Conservation (phyloP, 2,888 invertebrate genomes). For the Protodeltote pygarga region DNA sequence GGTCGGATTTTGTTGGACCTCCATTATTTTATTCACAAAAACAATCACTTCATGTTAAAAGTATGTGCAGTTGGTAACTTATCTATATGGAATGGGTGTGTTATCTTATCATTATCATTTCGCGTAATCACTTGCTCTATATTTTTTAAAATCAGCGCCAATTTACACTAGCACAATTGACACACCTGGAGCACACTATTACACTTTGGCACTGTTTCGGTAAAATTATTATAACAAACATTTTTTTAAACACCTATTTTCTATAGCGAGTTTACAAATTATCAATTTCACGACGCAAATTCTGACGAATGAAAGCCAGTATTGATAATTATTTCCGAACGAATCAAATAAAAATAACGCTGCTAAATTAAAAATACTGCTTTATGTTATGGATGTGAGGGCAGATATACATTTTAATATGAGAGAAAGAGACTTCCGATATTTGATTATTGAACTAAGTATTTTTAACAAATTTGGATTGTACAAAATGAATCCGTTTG, state of each 20-base stretch:
- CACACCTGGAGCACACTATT: constrained; percentile 13
- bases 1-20: constrained; percentile 58
- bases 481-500: constrained; percentile 69
- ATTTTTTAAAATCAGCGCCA: constrained; percentile 79
- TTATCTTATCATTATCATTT: constrained; percentile 83
- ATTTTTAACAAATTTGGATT: constrained; percentile 46
- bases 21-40: constrained; percentile 71
- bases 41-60: constrained; percentile 76
- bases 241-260: constrained; percentile 1
- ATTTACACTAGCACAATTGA: constrained; percentile 19
- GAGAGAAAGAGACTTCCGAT: constrained; percentile 39
- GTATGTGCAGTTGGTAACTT: constrained; percentile 65
- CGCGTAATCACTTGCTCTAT: constrained; percentile 77
- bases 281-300: not conserved
- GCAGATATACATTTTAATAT: not conserved
- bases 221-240: not conserved
- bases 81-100: constrained; percentile 73
- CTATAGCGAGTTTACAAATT: not conserved
- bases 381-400: constrained; percentile 20
- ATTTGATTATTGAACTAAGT: constrained; percentile 32
- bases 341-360: constrained; percentile 42
- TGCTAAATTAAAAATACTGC: constrained; percentile 37
- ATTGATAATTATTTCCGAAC: constrained; percentile 56
- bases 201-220: constrained; percentile 9
- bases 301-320: not conserved